Percentiles rank a stretch among this genome's conserved stretches.
Evolutionary conservation across 2,113 vertebrate genomes (phyloP).

Genomic region (Nestor notabilis): DNA sequence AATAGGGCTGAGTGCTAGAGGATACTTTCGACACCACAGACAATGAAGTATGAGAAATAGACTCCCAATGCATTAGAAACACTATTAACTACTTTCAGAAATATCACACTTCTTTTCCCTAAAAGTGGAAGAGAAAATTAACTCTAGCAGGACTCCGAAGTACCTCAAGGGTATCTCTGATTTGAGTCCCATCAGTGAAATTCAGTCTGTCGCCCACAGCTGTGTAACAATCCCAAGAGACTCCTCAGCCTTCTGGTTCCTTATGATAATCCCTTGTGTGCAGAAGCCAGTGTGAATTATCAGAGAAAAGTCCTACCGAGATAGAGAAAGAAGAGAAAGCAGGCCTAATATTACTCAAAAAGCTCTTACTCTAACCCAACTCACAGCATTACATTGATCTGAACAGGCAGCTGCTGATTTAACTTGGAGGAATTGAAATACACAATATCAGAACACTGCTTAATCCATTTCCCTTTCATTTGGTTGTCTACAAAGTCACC

Average conservation of each 20-base stretch:
- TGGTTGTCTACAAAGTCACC: not conserved
- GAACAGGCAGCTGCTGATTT: not conserved
- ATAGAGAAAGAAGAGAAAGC: constrained; percentile 33
- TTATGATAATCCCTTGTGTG: constrained; percentile 1
- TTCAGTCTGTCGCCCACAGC: not conserved
- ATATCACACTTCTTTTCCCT: not conserved
- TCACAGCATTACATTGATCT: not conserved
- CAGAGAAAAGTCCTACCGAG: not conserved
- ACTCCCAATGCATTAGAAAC: not conserved
- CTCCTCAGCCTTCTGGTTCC: constrained; percentile 14
- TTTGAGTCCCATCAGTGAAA: constrained; percentile 46
- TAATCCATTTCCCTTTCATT: not conserved
- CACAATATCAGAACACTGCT: not conserved
- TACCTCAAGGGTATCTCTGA: constrained; percentile 39
- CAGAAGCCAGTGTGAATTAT: not conserved
- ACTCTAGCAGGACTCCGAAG: constrained; percentile 7
- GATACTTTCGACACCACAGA: not conserved
- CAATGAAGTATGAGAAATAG: not conserved
- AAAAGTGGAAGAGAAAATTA: not conserved
- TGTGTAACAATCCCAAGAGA: not conserved
- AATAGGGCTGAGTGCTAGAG: not conserved
- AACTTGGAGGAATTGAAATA: not conserved
- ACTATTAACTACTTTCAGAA: not conserved
- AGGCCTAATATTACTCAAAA: not conserved
- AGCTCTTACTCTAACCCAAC: not conserved